Conservation (phyloP, 2,113 vertebrate species). For the Puntigrus tetrazona region DNA sequence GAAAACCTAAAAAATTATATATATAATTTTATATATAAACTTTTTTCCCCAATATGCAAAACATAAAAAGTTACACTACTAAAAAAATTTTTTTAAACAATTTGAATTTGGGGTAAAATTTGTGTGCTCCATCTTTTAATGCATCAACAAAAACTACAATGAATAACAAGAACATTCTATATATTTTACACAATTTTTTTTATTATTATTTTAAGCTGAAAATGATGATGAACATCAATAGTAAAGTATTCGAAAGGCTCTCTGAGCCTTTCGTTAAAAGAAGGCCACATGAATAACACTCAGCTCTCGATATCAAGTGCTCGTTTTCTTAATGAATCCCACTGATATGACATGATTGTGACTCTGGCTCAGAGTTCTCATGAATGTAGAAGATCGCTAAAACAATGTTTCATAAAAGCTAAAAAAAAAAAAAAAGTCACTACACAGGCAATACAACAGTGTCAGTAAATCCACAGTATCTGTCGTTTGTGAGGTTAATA, state of each 20-base stretch:
- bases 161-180: neutral
- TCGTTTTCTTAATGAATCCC: slow-evolving; percentile 25
- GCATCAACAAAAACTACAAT: neutral
- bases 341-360: neutral
- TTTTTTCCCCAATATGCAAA: too few species aligned
- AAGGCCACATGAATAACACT: slow-evolving; percentile 69
- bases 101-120: neutral
- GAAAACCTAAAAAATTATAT: too few species aligned
- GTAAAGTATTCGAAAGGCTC: slow-evolving; percentile 54
- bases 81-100: too few species aligned
- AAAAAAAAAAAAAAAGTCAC: neutral
- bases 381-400: neutral
- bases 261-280: slow-evolving; percentile 50
- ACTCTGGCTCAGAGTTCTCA: neutral
- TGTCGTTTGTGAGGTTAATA: neutral
- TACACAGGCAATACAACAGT: neutral
- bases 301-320: slow-evolving; percentile 34
- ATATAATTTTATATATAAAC: too few species aligned
- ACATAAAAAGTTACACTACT: too few species aligned
- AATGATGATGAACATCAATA: slow-evolving; percentile 33
- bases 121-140: neutral
- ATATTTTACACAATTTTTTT: slow-evolving; percentile 48
- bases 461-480: neutral
- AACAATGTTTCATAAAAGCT: neutral
- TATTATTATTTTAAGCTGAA: slow-evolving; percentile 57